Conservation (phyloP, 2,888 invertebrate species). For the Tyria jacobaeae region DNA sequence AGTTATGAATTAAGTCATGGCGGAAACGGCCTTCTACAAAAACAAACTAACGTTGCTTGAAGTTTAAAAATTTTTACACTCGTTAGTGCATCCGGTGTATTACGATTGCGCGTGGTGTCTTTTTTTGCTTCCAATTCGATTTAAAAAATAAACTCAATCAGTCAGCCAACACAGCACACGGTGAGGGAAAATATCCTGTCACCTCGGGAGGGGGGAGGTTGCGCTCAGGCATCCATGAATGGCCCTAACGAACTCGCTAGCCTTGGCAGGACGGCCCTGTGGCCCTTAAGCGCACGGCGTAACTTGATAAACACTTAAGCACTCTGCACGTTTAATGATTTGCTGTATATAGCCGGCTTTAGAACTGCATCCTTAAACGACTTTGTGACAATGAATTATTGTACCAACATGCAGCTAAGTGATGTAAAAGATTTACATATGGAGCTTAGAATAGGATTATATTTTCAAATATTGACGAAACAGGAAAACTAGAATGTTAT, state of each 20-base stretch:
- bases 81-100: constrained; percentile 85
- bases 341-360: constrained; percentile 25
- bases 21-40: constrained; percentile 75
- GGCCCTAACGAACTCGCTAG: constrained; percentile 84
- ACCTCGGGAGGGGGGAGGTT: constrained; percentile 64
- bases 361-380: constrained; percentile 22
- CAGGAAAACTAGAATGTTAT: constrained; percentile 32
- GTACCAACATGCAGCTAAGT: constrained; percentile 12
- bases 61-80: constrained; percentile 79
- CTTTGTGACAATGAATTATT: constrained; percentile 25
- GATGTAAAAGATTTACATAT: constrained; percentile 19
- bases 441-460: constrained; percentile 12
- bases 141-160: constrained; percentile 76
- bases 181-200: constrained; percentile 79
- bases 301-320: constrained; percentile 36
- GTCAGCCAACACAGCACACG: constrained; percentile 76
- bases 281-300: constrained; percentile 51
- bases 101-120: constrained; percentile 76
- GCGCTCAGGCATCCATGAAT: constrained; percentile 83
- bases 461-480: constrained; percentile 22
- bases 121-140: constrained; percentile 73
- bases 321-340: constrained; percentile 24
- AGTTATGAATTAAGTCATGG: constrained; percentile 66
- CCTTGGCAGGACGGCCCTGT: constrained; percentile 78
- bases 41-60: constrained; percentile 72